A percentile compares a stretch with the other conserved stretches of the same genome.
Evolutionary conservation across 2,113 vertebrate genomes (phyloP).

Genomic region (Mungos mungo): DNA sequence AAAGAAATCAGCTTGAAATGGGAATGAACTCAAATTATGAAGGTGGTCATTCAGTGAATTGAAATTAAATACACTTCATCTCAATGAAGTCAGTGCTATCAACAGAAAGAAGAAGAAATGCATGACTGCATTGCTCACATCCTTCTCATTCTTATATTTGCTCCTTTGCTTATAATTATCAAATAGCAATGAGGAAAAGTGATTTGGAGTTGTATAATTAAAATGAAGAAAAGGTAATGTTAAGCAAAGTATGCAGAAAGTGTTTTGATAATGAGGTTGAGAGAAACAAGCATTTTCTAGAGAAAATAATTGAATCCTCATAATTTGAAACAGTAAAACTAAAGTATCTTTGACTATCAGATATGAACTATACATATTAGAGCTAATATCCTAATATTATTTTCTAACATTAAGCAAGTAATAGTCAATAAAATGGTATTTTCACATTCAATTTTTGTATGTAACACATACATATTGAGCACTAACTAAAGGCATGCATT

Average conservation of each 20-base stretch:
- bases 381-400: background rate
- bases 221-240: slow-evolving; percentile 64
- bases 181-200: slow-evolving; percentile 51
- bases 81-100: background rate
- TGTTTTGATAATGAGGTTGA: slow-evolving; percentile 54
- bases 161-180: slow-evolving; percentile 46
- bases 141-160: slow-evolving; percentile 29
- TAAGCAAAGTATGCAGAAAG: slow-evolving; percentile 52
- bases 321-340: slow-evolving; percentile 25
- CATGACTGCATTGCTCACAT: background rate
- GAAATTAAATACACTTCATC: slow-evolving; percentile 52
- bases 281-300: slow-evolving; percentile 34
- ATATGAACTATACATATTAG: background rate
- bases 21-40: slow-evolving; percentile 38
- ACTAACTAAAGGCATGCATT: background rate
- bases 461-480: background rate
- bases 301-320: slow-evolving; percentile 51
- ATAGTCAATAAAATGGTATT: background rate
- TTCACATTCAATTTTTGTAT: slow-evolving; percentile 23
- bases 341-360: background rate
- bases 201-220: slow-evolving; percentile 61
- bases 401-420: slow-evolving; percentile 24
- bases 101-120: background rate
- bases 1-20: slow-evolving; percentile 37
- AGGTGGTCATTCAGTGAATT: slow-evolving; percentile 39